phyloP scores from a whole-genome alignment of 2,113 vertebrate species.

The Gila orcuttii region DNA sequence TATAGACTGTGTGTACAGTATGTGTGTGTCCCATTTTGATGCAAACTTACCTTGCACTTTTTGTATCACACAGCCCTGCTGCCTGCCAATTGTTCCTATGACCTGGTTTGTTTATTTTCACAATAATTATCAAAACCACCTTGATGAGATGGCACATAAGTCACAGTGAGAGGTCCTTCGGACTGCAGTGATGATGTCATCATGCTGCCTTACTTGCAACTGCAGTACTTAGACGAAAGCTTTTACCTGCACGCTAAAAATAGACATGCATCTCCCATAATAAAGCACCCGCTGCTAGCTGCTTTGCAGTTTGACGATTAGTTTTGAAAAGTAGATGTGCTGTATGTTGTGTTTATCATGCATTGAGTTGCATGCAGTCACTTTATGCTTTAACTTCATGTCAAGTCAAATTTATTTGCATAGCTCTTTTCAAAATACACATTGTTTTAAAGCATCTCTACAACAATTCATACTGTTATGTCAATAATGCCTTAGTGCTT shows the following conservation, averaged over 20 bases:
- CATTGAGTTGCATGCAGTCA: not conserved
- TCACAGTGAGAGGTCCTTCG: not conserved
- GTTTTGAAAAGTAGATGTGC: not conserved
- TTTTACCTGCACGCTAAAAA: conserved; percentile 34
- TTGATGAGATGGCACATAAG: conserved; percentile 15
- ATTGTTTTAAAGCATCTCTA: not conserved
- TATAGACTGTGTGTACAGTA: too few relatives aligned
- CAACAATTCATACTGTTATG: not conserved
- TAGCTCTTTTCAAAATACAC: not conserved
- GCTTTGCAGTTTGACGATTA: not conserved
- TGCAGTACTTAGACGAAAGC: conserved; percentile 28
- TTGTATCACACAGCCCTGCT: not conserved
- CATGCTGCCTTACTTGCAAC: conserved; percentile 17
- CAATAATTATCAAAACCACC: conserved; percentile 43
- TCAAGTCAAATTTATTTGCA: not conserved
- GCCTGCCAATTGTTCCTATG: not conserved
- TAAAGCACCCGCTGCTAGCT: not conserved
- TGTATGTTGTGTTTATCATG: not conserved
- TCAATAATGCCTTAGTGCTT: not conserved
- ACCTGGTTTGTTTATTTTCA: conserved; percentile 24
- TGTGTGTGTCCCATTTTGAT: not conserved
- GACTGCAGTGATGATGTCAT: conserved; percentile 42
- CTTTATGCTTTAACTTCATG: not conserved
- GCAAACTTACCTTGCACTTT: not conserved
- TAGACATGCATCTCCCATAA: conserved; percentile 10